Evolutionary conservation across 2,888 invertebrate genomes (phyloP).

Genomic region (Petrophora chlorosata): DNA sequence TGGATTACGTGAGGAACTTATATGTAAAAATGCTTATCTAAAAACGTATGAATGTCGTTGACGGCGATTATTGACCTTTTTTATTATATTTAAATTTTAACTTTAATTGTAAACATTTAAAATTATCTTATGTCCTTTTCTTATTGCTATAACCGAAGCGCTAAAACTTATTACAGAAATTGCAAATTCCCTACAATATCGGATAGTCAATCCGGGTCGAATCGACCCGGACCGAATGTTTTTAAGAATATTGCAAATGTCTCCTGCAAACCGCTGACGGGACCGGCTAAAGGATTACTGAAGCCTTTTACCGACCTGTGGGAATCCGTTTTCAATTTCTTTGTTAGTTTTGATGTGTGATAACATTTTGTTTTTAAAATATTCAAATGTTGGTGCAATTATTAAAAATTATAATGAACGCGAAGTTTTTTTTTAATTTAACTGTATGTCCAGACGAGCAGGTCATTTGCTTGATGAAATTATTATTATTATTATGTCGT

Average conservation of each 20-base stretch:
- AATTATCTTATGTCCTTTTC: slow-evolving; percentile 1
- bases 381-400: too few relatives aligned
- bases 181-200: slow-evolving; percentile 57
- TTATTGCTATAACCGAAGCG: slow-evolving; percentile 13
- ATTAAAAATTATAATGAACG: too few relatives aligned
- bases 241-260: slow-evolving; percentile 76
- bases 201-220: slow-evolving; percentile 47
- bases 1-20: too few relatives aligned
- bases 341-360: slow-evolving; percentile 25
- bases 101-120: background rate
- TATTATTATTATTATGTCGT: too few relatives aligned
- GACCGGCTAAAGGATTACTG: slow-evolving; percentile 66
- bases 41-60: too few relatives aligned
- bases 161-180: slow-evolving; percentile 57
- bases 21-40: too few relatives aligned
- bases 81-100: too few relatives aligned
- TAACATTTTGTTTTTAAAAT: too few relatives aligned
- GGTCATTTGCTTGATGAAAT: too few relatives aligned
- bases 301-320: slow-evolving; percentile 54
- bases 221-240: slow-evolving; percentile 59
- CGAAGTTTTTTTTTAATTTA: too few relatives aligned
- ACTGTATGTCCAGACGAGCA: too few relatives aligned
- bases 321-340: slow-evolving; percentile 45
- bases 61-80: too few relatives aligned
- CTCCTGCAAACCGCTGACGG: slow-evolving; percentile 60